These are phyloP conservation scores for Orestias chungarensis DNA, from an alignment of 2,797 vertebrate species.

Conservation along the genomic window DNA sequence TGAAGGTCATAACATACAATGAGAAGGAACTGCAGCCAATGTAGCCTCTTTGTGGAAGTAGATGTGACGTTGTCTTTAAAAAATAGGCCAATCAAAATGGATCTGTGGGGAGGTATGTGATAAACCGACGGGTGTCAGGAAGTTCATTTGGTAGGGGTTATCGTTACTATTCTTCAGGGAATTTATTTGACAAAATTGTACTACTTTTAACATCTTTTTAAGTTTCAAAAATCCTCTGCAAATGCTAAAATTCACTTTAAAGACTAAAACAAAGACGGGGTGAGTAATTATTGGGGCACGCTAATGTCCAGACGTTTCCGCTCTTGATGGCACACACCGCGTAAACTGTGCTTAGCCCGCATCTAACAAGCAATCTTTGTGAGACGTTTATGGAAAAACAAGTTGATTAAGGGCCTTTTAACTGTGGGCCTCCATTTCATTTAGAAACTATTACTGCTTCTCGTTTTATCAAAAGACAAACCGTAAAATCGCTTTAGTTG, in stretches of 20 bases:
- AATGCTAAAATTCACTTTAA: neutral
- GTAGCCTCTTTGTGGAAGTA: neutral
- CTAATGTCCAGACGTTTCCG: neutral
- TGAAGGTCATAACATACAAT: neutral
- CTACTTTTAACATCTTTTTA: neutral
- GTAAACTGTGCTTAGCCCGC: neutral
- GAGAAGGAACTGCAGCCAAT: neutral
- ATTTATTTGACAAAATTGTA: neutral
- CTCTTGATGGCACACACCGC: neutral
- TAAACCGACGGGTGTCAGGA: neutral
- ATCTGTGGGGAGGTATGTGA: too few species aligned
- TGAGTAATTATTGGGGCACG: neutral
- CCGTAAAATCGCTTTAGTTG: slow-evolving; percentile 4
- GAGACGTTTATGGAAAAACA: slow-evolving; percentile 1
- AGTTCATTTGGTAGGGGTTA: neutral
- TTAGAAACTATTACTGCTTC: slow-evolving; percentile 8
- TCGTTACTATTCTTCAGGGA: neutral
- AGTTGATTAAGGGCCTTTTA: slow-evolving; percentile 15
- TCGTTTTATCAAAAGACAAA: slow-evolving; percentile 17
- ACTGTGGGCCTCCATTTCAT: slow-evolving; percentile 18
- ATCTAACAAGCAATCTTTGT: slow-evolving; percentile 6
- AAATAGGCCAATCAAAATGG: neutral
- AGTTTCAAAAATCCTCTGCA: neutral
- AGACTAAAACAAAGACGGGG: neutral
- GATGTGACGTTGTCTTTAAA: neutral